Evolutionary conservation across 2,797 vertebrate species (phyloP).

Genomic region (Crocodylus rhombifer): DNA sequence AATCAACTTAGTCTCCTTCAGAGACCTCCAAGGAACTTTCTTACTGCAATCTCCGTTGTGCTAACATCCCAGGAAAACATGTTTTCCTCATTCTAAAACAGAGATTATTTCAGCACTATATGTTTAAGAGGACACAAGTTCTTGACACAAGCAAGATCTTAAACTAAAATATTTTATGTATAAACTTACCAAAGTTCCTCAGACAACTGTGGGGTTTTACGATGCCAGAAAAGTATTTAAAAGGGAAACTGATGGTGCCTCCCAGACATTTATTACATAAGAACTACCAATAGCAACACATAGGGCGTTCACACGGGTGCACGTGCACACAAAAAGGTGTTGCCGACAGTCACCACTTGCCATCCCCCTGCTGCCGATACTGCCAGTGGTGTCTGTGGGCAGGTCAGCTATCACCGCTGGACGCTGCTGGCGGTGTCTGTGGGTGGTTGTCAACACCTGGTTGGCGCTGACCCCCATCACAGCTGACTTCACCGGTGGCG

Average conservation of each 20-base stretch:
- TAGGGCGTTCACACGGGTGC: too few species aligned
- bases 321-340: too few species aligned
- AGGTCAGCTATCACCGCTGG: too few species aligned
- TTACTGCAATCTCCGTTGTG: neutral
- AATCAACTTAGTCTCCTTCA: neutral
- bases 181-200: neutral
- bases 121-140: neutral
- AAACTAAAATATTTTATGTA: rapidly evolving
- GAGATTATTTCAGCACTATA: neutral
- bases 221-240: rapidly evolving
- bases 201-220: neutral
- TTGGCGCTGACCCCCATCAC: too few species aligned
- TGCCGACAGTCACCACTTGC: too few species aligned
- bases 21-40: neutral
- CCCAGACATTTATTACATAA: too few species aligned
- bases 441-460: too few species aligned
- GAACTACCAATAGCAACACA: too few species aligned
- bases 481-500: too few species aligned
- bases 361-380: too few species aligned
- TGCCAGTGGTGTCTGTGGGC: too few species aligned
- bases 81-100: neutral
- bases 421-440: too few species aligned
- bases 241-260: neutral
- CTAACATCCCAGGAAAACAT: neutral
- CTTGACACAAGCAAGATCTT: rapidly evolving